Percentiles rank a stretch among this genome's conserved stretches.
These are phyloP conservation scores for Megaceryle torquata DNA, from an alignment of 2,113 vertebrate species.

Conservation along the genomic window DNA sequence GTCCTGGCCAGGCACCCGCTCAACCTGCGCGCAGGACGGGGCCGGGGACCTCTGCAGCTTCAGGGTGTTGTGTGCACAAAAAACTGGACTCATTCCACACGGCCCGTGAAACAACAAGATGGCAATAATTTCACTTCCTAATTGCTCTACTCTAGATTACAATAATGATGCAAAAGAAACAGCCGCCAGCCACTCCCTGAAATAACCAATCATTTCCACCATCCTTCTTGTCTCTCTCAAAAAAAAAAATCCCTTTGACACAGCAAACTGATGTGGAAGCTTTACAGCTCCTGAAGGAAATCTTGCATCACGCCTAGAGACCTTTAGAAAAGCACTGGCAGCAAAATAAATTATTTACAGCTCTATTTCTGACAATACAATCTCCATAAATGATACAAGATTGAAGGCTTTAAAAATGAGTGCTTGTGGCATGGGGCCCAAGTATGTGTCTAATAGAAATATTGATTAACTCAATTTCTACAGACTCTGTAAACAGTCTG, in stretches of 20 bases:
- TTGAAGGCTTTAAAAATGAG: slow-evolving; percentile 59
- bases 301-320: slow-evolving; percentile 38
- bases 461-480: slow-evolving; percentile 39
- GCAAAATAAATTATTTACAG: slow-evolving; percentile 67
- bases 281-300: slow-evolving; percentile 56
- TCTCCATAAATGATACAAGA: slow-evolving; percentile 67
- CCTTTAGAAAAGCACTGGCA: slow-evolving; percentile 60
- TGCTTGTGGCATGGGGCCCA: slow-evolving; percentile 26
- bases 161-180: neutral
- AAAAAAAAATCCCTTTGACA: neutral
- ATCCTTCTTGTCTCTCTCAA: neutral
- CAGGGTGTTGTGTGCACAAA: neutral
- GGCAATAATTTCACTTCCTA: neutral
- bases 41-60: fast-evolving
- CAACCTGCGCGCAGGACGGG: fast-evolving
- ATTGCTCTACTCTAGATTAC: neutral
- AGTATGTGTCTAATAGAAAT: slow-evolving; percentile 44
- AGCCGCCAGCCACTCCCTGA: neutral
- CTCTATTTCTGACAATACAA: slow-evolving; percentile 63
- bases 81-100: neutral
- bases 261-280: slow-evolving; percentile 40
- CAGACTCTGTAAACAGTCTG: slow-evolving; percentile 43
- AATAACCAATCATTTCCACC: slow-evolving; percentile 29
- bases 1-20: neutral
- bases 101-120: neutral